phyloP scores from a whole-genome alignment of 2,797 vertebrate species.

The Todus mexicanus region DNA sequence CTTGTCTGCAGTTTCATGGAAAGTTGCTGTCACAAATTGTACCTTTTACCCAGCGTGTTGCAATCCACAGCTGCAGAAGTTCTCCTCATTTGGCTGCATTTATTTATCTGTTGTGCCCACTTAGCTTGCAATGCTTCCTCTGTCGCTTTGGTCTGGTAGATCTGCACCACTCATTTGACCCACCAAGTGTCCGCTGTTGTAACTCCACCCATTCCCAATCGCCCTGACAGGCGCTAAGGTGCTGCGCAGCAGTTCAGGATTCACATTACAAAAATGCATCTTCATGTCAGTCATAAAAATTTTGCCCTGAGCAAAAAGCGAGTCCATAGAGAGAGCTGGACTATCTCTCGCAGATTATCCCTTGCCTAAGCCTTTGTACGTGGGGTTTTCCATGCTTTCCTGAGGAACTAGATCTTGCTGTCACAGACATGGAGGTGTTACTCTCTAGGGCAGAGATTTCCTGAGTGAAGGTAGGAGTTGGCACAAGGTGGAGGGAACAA shows the following conservation, averaged over 20 bases:
- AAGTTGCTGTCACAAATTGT: not conserved
- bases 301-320: not conserved
- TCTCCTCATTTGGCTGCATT: not conserved
- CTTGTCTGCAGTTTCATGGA: not conserved
- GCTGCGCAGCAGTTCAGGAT: not conserved
- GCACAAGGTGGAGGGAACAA: not conserved
- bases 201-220: not conserved
- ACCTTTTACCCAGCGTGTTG: not conserved
- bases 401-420: not conserved
- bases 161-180: not conserved
- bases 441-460: not conserved
- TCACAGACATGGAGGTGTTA: not conserved
- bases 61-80: not conserved
- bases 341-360: not conserved
- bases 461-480: not conserved
- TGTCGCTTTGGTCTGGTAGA: not conserved
- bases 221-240: accelerated
- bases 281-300: not conserved
- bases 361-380: not conserved
- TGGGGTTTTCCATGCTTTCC: not conserved
- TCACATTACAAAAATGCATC: not conserved
- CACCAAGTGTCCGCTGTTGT: not conserved
- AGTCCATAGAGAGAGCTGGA: not conserved
- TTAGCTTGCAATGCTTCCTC: not conserved
- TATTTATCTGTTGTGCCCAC: not conserved